Evolutionary conservation across 2,113 vertebrate genomes (phyloP), one percentile per base, ranked within the genome.

Genomic region (Tringa solitaria): DNA sequence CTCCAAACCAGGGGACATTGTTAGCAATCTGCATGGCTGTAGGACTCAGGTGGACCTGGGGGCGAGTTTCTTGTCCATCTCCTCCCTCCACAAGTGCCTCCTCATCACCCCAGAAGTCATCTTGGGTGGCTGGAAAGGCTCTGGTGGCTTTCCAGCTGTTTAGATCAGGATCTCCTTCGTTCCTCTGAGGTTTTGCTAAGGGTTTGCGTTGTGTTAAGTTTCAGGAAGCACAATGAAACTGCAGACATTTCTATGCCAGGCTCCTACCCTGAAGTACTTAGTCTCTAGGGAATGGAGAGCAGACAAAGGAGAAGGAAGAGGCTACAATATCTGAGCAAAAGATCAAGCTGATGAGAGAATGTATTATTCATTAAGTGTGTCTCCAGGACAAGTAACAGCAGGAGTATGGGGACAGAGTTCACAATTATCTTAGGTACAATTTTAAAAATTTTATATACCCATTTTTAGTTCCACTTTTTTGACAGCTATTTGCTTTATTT

Each of bases 351-450:
- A 39, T 81, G 64, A 87, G 57, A 86, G 77, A 74, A 84, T 95
- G 32, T 51, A 92, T 92, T 95, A 92, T 95, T 93, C 83, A 95
- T 87, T 81, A 95, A 89, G 43, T 75, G 21, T 70, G 87, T 72
- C 75, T 95, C 73, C 73, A 89, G 84, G 72, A 84, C 84, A 74
- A 90, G 23, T 81, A 89, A 64, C 45, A 69, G 85, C 60, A 24
- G 45, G 67, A 89, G 26, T 81, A 56, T 5, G 4, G 63, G 93
- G 89, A 78, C 73, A 91, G 67, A 86, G 68, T n/a, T 92, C 86
- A 43, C 39, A 75, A 57, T 89, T 24, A 28, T 54, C 26, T 89
- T 81, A 63, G 46, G 43, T 90, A 89, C 64, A 59, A 54, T 50
- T 92, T 48, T 70, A 43, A 92, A 93, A 90, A 39, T 89, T 8